Percentiles rank a stretch among this genome's conserved stretches.
Evolutionary conservation across 2,888 invertebrate species (phyloP).

Genomic region (Nomada fabriciana): DNA sequence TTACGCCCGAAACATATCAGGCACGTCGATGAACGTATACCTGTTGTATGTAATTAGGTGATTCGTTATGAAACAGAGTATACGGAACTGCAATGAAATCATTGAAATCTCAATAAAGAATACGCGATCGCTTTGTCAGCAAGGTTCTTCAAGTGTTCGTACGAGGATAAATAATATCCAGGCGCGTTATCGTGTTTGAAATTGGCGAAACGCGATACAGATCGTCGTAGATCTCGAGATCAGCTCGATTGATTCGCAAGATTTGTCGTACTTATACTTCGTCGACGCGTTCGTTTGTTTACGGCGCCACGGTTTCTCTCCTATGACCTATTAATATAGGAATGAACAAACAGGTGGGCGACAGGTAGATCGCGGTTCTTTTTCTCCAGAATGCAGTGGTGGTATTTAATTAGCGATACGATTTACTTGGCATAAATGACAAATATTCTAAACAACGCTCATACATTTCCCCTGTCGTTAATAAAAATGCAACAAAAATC

Average conservation of each 20-base stretch:
- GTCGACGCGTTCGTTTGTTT: not conserved
- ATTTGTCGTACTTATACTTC: not conserved
- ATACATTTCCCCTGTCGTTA: too few relatives aligned
- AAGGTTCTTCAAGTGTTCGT: constrained; percentile 44
- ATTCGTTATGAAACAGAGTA: constrained; percentile 30
- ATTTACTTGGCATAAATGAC: too few relatives aligned
- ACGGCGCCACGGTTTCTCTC: too few relatives aligned
- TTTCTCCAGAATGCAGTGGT: too few relatives aligned
- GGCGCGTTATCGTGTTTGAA: constrained; percentile 32
- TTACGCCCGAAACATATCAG: too few relatives aligned
- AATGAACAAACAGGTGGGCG: too few relatives aligned
- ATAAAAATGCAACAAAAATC: too few relatives aligned
- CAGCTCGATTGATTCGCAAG: not conserved
- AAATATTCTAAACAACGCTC: too few relatives aligned
- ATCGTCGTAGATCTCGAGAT: constrained; percentile 3
- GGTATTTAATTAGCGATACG: too few relatives aligned
- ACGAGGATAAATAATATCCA: constrained; percentile 7
- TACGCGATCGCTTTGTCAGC: constrained; percentile 40
- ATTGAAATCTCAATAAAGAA: constrained; percentile 32
- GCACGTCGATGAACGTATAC: too few relatives aligned
- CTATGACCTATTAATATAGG: too few relatives aligned
- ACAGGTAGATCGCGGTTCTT: too few relatives aligned
- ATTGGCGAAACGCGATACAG: not conserved
- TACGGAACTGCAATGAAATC: constrained; percentile 19
- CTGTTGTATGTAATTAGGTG: not conserved